Evolutionary conservation across 2,113 vertebrate genomes (phyloP).

Genomic region (Equus quagga): DNA sequence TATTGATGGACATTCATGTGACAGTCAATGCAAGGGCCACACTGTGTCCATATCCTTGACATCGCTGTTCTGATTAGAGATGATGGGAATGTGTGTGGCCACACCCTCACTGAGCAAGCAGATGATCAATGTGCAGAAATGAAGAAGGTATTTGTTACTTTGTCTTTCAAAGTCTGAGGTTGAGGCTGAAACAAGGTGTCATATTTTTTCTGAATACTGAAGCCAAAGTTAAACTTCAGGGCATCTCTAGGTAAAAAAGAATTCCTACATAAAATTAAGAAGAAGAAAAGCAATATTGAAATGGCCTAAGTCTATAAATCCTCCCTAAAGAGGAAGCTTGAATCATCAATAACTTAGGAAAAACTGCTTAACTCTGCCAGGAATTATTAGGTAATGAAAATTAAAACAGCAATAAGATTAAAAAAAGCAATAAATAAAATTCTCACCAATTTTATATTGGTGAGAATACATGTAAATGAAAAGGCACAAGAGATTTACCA

Average conservation of each 20-base stretch:
- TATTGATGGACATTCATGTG: not conserved
- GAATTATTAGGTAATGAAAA: not conserved
- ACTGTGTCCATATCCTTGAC: not conserved
- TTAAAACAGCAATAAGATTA: not conserved
- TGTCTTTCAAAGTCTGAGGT: not conserved
- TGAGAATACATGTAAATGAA: not conserved
- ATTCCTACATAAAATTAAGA: not conserved
- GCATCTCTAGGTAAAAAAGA: not conserved
- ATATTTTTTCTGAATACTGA: slow-evolving; percentile 16
- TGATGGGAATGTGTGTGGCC: not conserved
- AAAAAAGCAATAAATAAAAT: no score
- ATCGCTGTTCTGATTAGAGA: not conserved
- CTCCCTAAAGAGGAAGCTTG: not conserved
- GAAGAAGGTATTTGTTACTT: not conserved
- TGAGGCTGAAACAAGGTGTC: not conserved
- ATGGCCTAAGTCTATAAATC: not conserved
- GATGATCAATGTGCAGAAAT: not conserved
- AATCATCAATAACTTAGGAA: not conserved
- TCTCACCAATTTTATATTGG: not conserved
- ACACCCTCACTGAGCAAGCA: accelerated
- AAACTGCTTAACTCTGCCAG: not conserved
- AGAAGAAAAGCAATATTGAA: not conserved
- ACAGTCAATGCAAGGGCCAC: not conserved
- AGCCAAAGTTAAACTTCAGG: not conserved
- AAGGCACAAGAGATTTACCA: not conserved